These are phyloP conservation scores for Paradisaea rubra DNA, from an alignment of 2,113 vertebrate species.

Conservation along the genomic window DNA sequence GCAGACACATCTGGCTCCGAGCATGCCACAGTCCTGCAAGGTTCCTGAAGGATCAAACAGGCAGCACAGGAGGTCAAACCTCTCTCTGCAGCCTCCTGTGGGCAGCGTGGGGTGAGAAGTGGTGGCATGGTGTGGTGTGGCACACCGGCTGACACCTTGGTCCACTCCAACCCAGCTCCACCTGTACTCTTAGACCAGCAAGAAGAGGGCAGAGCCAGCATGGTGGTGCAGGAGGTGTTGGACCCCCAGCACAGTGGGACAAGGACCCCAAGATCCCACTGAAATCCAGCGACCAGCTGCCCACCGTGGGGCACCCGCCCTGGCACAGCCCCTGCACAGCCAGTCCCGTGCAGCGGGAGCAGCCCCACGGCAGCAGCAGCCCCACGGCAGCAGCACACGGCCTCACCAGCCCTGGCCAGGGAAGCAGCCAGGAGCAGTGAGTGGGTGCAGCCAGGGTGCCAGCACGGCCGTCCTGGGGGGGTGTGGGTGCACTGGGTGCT, in stretches of 20 bases:
- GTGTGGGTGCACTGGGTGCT: not conserved
- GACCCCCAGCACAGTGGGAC: rapidly evolving
- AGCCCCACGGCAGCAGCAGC: not conserved
- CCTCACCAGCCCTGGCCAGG: rapidly evolving
- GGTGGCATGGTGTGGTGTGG: not conserved
- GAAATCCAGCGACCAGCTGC: not conserved
- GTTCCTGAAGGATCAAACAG: not conserved
- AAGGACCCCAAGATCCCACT: not conserved
- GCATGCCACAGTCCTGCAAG: not conserved
- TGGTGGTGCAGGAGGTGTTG: rapidly evolving
- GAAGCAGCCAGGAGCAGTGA: not conserved
- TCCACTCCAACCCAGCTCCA: not conserved
- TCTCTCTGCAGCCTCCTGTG: rapidly evolving
- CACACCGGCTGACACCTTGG: not conserved
- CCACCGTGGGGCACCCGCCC: rapidly evolving
- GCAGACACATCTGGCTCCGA: not conserved
- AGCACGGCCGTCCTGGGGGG: rapidly evolving
- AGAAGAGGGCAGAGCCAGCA: not conserved
- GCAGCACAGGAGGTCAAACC: not conserved
- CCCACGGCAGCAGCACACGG: rapidly evolving
- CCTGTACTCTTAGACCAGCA: not conserved
- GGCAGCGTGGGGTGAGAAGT: not conserved
- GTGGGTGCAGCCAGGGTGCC: not conserved
- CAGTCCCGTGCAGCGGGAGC: rapidly evolving
- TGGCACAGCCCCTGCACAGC: not conserved